phyloP scores from a whole-genome alignment of 2,113 vertebrate genomes.

The Lasiurus cinereus region DNA sequence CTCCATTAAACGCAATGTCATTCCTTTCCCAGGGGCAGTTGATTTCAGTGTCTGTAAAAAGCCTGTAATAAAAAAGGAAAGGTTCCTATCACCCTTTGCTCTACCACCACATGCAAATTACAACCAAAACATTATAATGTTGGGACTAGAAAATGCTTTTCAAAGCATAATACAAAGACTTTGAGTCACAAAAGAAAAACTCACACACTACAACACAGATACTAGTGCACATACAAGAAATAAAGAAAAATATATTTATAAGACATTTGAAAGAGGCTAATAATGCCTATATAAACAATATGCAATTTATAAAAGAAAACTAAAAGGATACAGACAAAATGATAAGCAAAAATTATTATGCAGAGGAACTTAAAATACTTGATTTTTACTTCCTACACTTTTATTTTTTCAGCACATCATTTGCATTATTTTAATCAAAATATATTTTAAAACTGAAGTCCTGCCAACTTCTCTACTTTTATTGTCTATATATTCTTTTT shows the following conservation, averaged over 20 bases:
- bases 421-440: slow-evolving; percentile 31
- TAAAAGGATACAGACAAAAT: neutral
- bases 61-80: neutral
- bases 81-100: neutral
- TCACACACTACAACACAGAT: neutral
- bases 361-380: slow-evolving; percentile 3
- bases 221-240: neutral
- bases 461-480: neutral
- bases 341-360: neutral
- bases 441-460: neutral
- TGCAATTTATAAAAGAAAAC: neutral
- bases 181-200: neutral
- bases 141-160: neutral
- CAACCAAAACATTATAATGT: neutral
- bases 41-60: slow-evolving; percentile 39
- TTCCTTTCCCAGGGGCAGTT: slow-evolving; percentile 44
- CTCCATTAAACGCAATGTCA: slow-evolving; percentile 69
- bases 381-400: neutral
- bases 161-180: neutral
- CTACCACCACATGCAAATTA: neutral
- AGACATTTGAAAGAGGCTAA: neutral
- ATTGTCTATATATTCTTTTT: neutral
- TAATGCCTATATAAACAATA: neutral
- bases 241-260: neutral
- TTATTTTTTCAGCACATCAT: neutral